A percentile compares a stretch with the other conserved stretches of the same genome.
phyloP scores from a whole-genome alignment of 2,113 vertebrate genomes.

The Nesospiza acunhae region DNA sequence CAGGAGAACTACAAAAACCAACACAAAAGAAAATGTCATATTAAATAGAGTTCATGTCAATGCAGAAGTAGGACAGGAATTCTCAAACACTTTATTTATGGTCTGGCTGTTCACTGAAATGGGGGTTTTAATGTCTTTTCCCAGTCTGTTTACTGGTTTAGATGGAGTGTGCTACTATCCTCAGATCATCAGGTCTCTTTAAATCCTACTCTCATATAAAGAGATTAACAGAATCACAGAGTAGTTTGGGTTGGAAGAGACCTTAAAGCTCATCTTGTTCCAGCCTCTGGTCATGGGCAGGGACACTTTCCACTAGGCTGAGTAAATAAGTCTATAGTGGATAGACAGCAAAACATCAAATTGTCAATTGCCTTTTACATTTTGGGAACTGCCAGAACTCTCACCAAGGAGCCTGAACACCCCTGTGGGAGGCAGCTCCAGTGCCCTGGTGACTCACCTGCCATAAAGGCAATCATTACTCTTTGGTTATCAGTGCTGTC shows the following conservation, averaged over 20 bases:
- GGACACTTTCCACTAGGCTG: neutral
- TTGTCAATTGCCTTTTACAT: neutral
- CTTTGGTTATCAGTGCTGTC: neutral
- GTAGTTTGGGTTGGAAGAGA: neutral
- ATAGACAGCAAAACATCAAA: neutral
- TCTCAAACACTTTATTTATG: neutral
- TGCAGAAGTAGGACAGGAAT: neutral
- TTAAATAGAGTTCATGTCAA: neutral
- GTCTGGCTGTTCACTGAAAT: neutral
- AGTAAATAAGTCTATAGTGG: neutral
- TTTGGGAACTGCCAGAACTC: neutral
- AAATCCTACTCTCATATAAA: neutral
- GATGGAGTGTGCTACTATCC: neutral
- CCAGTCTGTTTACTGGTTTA: neutral
- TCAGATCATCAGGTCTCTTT: neutral
- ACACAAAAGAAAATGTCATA: conserved; percentile 32
- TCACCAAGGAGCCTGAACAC: neutral
- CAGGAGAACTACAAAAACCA: neutral
- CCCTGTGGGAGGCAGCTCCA: neutral
- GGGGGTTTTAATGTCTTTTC: neutral
- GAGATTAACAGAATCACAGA: neutral
- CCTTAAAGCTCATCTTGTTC: neutral
- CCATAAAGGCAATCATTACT: neutral
- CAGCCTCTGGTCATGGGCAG: neutral
- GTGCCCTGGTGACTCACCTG: neutral